Evolutionary conservation across 1,140 invertebrate genomes (phyloP), one percentile per base, ranked within the genome.

Genomic region (Sinella curviseta): DNA sequence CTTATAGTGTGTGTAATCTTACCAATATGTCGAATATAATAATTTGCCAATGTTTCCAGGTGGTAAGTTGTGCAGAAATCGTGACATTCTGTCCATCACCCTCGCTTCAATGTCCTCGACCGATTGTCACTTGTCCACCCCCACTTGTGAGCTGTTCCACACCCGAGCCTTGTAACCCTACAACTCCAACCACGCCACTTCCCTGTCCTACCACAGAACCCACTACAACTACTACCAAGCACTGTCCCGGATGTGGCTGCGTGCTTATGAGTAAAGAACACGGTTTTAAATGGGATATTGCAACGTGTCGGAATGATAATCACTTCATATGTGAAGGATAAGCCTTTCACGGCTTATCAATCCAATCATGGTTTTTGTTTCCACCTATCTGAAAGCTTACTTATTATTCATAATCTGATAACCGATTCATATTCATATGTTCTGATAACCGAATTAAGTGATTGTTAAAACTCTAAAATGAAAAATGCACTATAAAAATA

Each of bases 241-340:
- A 24, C 3, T 70, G 65, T 70, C 65, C 65, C 2, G 31, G 26
- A 8, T 70, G 65, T n/a, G 65, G 65, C 4, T 70, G 65, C 31
- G 31, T 70, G 8, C 14, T 70, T 12, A 70, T 70, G 65, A 70
- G 65, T 30, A 70, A 70, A 33, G 3, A 1, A 31, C 65, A 70
- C 31, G 8, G 31, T 2, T 70, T 70, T 30, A 70, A 70, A 33
- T 70, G 65, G 65, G 65, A 70, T n/a, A 70, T 70, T 33, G 28
- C 30, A 33, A 70, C 26, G 31, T 70, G 65, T 33, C 26, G 31
- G 1, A 14, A 70, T 31, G 30, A 70, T 4, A 31, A 70, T n/a
- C 65, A 70, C 31, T 70, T 70, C 24, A 70, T 70, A 8, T 70
- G 65, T 33, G 65, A 70, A 70, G 65, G 65, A 17, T 70, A 33